Evolutionary conservation across 2,797 vertebrate genomes (phyloP).

Genomic region (Chiroxiphia lanceolata): DNA sequence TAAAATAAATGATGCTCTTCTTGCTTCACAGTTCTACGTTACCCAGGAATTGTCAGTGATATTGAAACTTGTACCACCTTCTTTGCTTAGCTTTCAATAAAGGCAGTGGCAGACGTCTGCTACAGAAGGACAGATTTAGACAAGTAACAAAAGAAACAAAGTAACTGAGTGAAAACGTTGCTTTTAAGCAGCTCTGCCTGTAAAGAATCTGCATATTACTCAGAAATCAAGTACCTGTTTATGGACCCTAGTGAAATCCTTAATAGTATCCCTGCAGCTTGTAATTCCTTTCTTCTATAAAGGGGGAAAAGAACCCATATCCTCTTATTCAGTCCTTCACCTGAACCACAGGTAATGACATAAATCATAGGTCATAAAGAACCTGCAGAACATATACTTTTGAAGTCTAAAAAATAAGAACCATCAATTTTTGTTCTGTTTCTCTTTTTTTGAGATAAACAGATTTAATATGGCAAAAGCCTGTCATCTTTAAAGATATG

Average conservation of each 20-base stretch:
- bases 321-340: neutral
- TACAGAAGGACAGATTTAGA: neutral
- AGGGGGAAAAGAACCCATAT: neutral
- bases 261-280: neutral
- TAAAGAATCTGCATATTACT: neutral
- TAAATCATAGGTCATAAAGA: neutral
- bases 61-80: neutral
- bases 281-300: neutral
- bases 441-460: neutral
- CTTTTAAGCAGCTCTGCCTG: neutral
- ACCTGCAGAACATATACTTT: neutral
- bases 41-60: neutral
- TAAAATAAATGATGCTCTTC: neutral
- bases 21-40: neutral
- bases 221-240: neutral
- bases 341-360: neutral
- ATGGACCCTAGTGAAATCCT: neutral
- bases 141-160: neutral
- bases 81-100: neutral
- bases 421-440: neutral
- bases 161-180: neutral
- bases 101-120: neutral
- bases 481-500: neutral
- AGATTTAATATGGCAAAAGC: neutral
- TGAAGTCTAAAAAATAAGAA: neutral